phyloP scores from a whole-genome alignment of 1,140 invertebrate species.

The Trichonephila clavipes region DNA sequence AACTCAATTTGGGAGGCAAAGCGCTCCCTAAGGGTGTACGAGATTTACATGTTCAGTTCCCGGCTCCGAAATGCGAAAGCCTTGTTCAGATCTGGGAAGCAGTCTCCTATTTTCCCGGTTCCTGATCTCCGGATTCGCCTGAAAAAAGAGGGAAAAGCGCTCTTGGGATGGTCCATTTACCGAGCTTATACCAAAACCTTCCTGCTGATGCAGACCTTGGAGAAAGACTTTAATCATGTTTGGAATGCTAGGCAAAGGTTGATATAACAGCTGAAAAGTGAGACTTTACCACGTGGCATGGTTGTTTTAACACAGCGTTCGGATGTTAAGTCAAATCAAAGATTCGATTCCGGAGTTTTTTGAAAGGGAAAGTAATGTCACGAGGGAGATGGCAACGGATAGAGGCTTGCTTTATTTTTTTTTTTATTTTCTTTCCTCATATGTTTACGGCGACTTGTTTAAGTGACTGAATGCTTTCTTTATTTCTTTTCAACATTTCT shows the following conservation, averaged over 20 bases:
- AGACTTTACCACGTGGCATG: conserved; percentile 17
- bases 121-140: conserved; percentile 29
- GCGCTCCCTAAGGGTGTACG: background rate
- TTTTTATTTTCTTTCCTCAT: background rate
- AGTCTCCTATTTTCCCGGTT: conserved; percentile 52
- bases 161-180: conserved; percentile 61
- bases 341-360: background rate
- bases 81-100: conserved; percentile 44
- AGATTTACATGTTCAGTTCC: conserved; percentile 53
- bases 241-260: background rate
- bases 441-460: background rate
- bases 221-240: conserved; percentile 1
- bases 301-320: conserved; percentile 8
- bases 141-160: conserved; percentile 38
- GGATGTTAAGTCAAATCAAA: conserved; percentile 8
- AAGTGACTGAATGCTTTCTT: background rate
- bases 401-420: background rate
- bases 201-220: background rate
- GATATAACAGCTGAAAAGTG: conserved; percentile 11
- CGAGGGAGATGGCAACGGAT: background rate
- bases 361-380: background rate
- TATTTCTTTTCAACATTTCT: background rate
- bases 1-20: conserved; percentile 65
- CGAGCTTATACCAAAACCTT: background rate
- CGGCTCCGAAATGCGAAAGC: conserved; percentile 53